Evolutionary conservation across 2,113 vertebrate genomes (phyloP).

Genomic region (Loxodonta africana): DNA sequence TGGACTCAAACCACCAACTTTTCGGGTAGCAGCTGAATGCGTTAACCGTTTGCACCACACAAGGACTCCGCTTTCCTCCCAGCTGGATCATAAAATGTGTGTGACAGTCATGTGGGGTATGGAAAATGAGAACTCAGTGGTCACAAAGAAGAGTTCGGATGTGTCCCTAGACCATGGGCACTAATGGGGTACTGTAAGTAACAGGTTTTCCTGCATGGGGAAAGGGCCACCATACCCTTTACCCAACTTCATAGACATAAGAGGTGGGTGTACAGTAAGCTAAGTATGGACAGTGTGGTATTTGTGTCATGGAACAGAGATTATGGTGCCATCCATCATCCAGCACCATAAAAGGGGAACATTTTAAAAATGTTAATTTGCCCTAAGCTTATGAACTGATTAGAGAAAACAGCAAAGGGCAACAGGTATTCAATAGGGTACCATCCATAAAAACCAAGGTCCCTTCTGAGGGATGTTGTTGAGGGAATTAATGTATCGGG

Average conservation of each 20-base stretch:
- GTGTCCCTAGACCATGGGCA: neutral
- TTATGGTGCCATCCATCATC: neutral
- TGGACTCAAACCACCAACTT: no score
- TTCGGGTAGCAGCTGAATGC: no score
- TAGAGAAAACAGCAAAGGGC: neutral
- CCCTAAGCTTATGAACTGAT: neutral
- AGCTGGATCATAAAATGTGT: neutral
- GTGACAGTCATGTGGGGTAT: neutral
- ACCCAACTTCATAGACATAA: neutral
- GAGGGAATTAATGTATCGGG: neutral
- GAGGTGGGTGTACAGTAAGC: neutral
- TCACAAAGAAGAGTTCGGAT: neutral
- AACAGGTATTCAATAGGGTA: neutral
- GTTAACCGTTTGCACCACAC: no score
- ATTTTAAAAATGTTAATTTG: neutral
- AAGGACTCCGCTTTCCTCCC: neutral
- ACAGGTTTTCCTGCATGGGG: neutral
- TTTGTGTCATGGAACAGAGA: neutral
- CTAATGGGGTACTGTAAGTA: neutral
- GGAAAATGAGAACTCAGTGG: neutral
- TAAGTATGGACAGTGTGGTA: neutral
- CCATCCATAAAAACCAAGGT: constrained; percentile 28
- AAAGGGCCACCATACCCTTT: neutral
- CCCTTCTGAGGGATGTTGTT: neutral
- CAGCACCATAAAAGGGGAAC: neutral